Evolutionary conservation across 1,140 invertebrate species (phyloP), one percentile per base, ranked within the genome.

Genomic region (Holcopasites calliopsidis): DNA sequence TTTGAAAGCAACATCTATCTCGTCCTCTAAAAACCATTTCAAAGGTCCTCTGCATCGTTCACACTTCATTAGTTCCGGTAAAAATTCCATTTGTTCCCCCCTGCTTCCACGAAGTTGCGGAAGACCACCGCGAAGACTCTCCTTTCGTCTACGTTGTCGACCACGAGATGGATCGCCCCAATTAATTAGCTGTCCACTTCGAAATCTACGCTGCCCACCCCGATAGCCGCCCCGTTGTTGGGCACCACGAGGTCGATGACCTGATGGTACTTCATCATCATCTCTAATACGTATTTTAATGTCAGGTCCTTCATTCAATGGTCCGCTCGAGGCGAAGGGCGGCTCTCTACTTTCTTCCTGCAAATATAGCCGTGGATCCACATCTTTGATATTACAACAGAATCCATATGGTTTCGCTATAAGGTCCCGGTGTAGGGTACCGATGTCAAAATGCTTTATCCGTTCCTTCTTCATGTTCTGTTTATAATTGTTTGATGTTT

Each of bases 381-480:
- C 74, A 35, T 79, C 58, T 16, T 80, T 79, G 1, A 80, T 44
- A 38, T 89, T 85, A 40, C 89, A 90, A 66, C 89, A 90, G 55
- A 89, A 89, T 35, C 82, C 85, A 16, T 84, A 90, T 0, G 87
- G 87, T 70, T 89, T 88, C n/a, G 16, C 16, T 10, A 23, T 13
- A n/a, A 61, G 49, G 1, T 44, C 26, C 31, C 28, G 23, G 0
- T 55, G 52, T 13, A 60, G 54, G 0, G 61, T 38, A 33, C 26
- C 31, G 6, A 54, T 16, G 13, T 52, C 28, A 13, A 23, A 7
- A 3, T 47, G 47, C 18, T 66, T 70, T 10, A 2, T 31, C 1
- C 33, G 5, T 5, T 16, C 13, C 23, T 50, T 80, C 52, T 18
- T 66, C 79, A 82, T 82, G 3, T 57, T 33, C 16, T 10, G 8